phyloP scores from a whole-genome alignment of 2,888 invertebrate species.

The Osmoderma eremita region DNA sequence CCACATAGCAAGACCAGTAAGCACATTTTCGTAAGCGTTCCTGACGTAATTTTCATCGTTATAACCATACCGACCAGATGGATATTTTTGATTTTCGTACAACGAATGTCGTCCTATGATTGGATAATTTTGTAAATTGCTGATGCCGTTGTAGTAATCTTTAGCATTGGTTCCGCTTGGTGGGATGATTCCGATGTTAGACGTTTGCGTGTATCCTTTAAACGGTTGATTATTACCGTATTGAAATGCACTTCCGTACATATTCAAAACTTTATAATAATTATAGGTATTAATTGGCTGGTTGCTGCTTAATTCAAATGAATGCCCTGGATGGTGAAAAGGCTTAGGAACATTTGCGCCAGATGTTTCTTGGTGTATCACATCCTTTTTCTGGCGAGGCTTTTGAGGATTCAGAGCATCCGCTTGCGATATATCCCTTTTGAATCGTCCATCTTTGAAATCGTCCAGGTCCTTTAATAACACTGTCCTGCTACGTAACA shows the following conservation, averaged over 20 bases:
- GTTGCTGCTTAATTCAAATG: conserved; percentile 16
- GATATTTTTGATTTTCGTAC: conserved; percentile 2
- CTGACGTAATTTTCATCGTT: conserved; percentile 50
- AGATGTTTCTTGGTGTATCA: not conserved
- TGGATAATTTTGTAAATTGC: conserved; percentile 42
- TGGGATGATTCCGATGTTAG: conserved; percentile 40
- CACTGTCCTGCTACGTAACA: not conserved
- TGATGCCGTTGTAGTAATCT: conserved; percentile 41
- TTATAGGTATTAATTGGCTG: conserved; percentile 39
- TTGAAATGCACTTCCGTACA: conserved; percentile 41
- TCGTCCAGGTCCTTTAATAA: not conserved
- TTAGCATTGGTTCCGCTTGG: conserved; percentile 26
- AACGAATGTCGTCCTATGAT: conserved; percentile 37
- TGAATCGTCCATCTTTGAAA: not conserved
- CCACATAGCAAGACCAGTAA: conserved; percentile 58
- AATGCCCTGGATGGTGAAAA: conserved; percentile 38
- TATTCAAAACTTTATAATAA: conserved; percentile 44
- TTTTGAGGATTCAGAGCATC: conserved; percentile 36
- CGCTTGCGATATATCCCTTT: conserved; percentile 8
- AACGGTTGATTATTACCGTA: conserved; percentile 38
- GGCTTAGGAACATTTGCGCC: not conserved
- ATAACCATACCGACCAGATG: conserved; percentile 39
- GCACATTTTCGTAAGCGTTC: conserved; percentile 56
- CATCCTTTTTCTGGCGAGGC: conserved; percentile 14
- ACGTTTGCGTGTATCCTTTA: conserved; percentile 31